Conservation (phyloP, 1,140 invertebrate species). For the Cotesia glomerata region DNA sequence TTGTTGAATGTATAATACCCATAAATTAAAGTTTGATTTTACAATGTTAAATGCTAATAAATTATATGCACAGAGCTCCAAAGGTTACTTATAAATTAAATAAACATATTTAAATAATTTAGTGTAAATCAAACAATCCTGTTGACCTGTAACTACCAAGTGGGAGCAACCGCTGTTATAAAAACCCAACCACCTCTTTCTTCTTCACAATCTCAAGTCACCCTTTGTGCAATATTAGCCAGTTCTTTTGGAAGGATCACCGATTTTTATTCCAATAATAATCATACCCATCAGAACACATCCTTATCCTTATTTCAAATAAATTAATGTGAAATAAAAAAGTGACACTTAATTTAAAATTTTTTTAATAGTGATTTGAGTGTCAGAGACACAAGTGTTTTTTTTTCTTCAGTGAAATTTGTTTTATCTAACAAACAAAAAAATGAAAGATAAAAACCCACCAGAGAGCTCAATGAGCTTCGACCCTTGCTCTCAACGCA, state of each 20-base stretch:
- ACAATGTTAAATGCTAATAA: neutral
- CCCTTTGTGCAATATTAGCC: neutral
- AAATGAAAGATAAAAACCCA: conserved; percentile 10
- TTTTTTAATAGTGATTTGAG: neutral
- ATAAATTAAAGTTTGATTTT: neutral
- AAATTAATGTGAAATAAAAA: neutral
- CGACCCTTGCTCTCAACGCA: conserved; percentile 19
- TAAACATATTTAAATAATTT: conserved; percentile 44
- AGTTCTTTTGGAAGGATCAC: neutral
- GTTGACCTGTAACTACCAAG: conserved; percentile 28
- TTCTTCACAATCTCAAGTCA: conserved; percentile 33
- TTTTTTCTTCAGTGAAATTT: neutral
- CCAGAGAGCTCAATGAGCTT: conserved; percentile 1
- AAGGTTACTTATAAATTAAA: conserved; percentile 36
- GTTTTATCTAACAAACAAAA: neutral
- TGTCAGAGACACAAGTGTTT: no score
- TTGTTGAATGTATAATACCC: neutral
- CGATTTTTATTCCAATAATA: no score
- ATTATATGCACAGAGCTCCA: neutral
- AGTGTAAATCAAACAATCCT: conserved; percentile 33
- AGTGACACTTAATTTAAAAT: conserved; percentile 11
- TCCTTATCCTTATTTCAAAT: neutral
- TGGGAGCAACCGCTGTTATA: conserved; percentile 51
- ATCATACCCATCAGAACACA: no score
- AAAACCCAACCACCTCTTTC: conserved; percentile 31